These are phyloP conservation scores for Hirudinaria manillensis DNA, from an alignment of 2,888 invertebrate genomes.

Conservation along the genomic window DNA sequence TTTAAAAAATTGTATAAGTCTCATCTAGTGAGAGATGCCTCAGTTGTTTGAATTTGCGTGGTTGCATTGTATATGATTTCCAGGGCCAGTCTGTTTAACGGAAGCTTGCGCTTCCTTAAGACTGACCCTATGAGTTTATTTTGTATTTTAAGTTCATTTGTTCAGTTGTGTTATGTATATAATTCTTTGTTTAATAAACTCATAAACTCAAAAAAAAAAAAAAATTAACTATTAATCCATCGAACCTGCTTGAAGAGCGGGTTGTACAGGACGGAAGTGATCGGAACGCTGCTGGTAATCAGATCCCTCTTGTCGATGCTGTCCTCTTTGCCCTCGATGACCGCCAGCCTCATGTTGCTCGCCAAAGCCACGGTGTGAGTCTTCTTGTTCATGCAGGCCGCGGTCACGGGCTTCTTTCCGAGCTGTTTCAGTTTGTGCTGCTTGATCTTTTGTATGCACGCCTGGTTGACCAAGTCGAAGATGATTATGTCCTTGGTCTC, in stretches of 20 bases:
- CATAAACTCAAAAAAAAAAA: too few species aligned
- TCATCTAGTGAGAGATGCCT: too few species aligned
- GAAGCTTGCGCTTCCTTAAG: too few species aligned
- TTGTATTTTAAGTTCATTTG: too few species aligned
- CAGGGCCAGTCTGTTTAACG: too few species aligned
- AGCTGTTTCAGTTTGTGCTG: constrained; percentile 25
- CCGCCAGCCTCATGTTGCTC: constrained; percentile 24
- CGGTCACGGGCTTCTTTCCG: constrained; percentile 33
- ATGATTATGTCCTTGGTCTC: constrained; percentile 70
- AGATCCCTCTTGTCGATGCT: not conserved
- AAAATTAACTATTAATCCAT: too few species aligned
- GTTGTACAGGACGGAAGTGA: constrained; percentile 37
- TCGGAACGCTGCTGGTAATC: constrained; percentile 8
- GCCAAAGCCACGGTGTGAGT: constrained; percentile 48
- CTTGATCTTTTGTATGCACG: constrained; percentile 62
- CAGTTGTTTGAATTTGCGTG: too few species aligned
- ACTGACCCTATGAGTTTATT: too few species aligned
- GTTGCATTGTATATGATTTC: too few species aligned
- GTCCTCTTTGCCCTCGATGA: constrained; percentile 29
- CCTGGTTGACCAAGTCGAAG: constrained; percentile 66
- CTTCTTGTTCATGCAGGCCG: constrained; percentile 39
- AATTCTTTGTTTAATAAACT: too few species aligned
- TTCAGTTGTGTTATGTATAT: too few species aligned
- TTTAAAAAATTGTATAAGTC: too few species aligned
- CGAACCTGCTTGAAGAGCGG: constrained; percentile 52